Percentiles rank a stretch among this genome's conserved stretches.
Evolutionary conservation across 2,113 vertebrate species (phyloP).

Genomic region (Accipiter cooperii): DNA sequence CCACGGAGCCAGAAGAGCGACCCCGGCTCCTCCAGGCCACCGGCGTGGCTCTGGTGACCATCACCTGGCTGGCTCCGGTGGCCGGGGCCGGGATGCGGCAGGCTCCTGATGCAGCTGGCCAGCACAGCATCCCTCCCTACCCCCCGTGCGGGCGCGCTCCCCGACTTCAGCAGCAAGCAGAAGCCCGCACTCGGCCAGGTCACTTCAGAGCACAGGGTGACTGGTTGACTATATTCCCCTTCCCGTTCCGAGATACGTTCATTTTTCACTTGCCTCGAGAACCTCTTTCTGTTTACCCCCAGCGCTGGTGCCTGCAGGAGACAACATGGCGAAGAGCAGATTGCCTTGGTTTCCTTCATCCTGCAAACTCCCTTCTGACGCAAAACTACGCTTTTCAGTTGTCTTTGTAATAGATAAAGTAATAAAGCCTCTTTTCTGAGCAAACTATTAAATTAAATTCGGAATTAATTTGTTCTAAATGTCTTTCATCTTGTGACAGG

Average conservation of each 20-base stretch:
- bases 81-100: background rate
- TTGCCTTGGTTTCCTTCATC: background rate
- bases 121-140: rapidly evolving
- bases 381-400: background rate
- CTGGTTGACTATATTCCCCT: background rate
- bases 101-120: background rate
- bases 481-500: background rate
- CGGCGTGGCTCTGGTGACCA: background rate
- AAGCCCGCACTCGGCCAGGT: background rate
- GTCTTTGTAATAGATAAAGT: background rate
- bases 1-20: background rate
- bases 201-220: background rate
- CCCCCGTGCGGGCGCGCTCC: background rate
- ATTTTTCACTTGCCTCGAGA: background rate
- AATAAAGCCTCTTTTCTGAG: background rate
- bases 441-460: background rate
- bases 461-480: background rate
- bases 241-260: rapidly evolving
- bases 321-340: rapidly evolving
- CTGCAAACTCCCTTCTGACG: background rate
- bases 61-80: rapidly evolving
- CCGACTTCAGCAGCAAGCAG: rapidly evolving
- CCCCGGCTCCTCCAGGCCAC: background rate
- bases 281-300: background rate
- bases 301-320: background rate